Evolutionary conservation across 2,888 invertebrate species (phyloP).

Genomic region (Troglohyphantes excavatus): DNA sequence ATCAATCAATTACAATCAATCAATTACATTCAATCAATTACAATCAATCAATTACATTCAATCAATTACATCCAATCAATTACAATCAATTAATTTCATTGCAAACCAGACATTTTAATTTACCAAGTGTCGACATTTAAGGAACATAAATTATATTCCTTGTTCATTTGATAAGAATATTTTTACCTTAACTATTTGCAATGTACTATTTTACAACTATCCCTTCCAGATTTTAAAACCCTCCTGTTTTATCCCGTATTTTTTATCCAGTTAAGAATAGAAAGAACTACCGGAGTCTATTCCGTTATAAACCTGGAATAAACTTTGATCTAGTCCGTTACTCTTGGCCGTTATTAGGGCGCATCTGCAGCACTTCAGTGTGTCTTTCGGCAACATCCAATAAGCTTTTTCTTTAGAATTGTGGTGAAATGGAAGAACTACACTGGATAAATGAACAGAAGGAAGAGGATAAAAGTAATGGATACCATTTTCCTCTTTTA

Average conservation of each 20-base stretch:
- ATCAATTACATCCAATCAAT: too few relatives aligned
- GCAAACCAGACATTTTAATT: too few relatives aligned
- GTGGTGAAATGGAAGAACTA: not conserved
- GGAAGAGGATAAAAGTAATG: slow-evolving; percentile 31
- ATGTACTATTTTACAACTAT: too few relatives aligned
- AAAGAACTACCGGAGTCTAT: slow-evolving; percentile 14
- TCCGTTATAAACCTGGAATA: slow-evolving; percentile 33
- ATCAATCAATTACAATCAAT: too few relatives aligned
- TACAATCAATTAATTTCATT: too few relatives aligned
- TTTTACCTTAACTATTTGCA: too few relatives aligned
- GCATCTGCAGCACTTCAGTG: not conserved
- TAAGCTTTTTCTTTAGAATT: not conserved
- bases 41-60: too few relatives aligned
- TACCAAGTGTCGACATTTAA: too few relatives aligned
- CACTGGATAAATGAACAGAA: slow-evolving; percentile 18
- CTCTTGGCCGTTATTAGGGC: slow-evolving; percentile 46
- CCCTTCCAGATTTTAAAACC: too few relatives aligned
- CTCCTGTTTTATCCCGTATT: not conserved
- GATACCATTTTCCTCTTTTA: not conserved
- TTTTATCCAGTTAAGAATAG: not conserved
- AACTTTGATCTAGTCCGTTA: slow-evolving; percentile 51
- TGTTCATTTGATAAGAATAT: too few relatives aligned
- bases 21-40: too few relatives aligned
- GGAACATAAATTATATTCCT: too few relatives aligned
- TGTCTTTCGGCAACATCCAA: not conserved